These are phyloP conservation scores for Callocephalon fimbriatum DNA, from an alignment of 2,113 vertebrate genomes.

Conservation along the genomic window DNA sequence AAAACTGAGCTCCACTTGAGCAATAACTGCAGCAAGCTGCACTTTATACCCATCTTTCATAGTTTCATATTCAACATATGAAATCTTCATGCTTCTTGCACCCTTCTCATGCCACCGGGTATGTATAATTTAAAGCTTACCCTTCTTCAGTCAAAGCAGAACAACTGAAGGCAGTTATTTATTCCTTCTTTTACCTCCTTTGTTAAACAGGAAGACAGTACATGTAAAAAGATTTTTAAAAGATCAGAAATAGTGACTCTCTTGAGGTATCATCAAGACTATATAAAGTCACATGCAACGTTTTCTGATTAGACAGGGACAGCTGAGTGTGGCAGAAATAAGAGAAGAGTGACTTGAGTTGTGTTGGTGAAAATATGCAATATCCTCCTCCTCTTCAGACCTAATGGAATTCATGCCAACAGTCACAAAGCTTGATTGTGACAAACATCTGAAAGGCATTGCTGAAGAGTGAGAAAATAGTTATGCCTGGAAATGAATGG, in stretches of 20 bases:
- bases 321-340: background rate
- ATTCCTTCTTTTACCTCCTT: background rate
- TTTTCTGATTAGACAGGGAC: background rate
- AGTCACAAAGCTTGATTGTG: background rate
- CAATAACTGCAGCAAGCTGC: background rate
- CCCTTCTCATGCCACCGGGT: background rate
- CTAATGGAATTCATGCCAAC: background rate
- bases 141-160: background rate
- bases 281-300: background rate
- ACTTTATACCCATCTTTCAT: background rate
- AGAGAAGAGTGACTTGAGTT: background rate
- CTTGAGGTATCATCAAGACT: background rate
- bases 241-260: background rate
- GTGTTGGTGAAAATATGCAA: accelerated
- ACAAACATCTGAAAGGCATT: background rate
- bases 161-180: background rate
- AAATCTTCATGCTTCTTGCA: background rate
- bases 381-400: background rate
- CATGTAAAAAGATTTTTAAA: background rate
- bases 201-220: background rate
- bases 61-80: background rate
- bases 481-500: background rate
- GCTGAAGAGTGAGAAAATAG: background rate
- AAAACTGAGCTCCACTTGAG: background rate
- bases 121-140: background rate